Percentiles rank a stretch among this genome's conserved stretches.
phyloP scores from a whole-genome alignment of 2,113 vertebrate species.

The Melanocharis versteri region DNA sequence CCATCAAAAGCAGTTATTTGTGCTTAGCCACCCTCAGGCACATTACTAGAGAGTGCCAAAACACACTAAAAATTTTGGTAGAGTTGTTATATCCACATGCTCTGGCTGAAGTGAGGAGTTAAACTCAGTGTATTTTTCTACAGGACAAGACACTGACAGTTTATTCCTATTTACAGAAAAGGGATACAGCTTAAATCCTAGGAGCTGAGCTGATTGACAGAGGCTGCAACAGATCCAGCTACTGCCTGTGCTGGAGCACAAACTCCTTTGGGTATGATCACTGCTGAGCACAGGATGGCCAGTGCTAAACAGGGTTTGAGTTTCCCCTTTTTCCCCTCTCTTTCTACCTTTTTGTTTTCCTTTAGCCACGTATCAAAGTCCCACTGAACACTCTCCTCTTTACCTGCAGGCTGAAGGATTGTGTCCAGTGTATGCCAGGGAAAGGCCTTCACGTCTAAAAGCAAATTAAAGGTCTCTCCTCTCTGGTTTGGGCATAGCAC shows the following conservation, averaged over 20 bases:
- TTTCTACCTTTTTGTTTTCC: no score
- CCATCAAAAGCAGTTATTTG: neutral
- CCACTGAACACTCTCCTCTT: neutral
- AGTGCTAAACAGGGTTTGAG: neutral
- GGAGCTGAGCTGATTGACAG: neutral
- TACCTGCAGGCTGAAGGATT: neutral
- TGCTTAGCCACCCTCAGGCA: neutral
- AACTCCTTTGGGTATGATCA: neutral
- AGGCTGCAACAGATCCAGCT: neutral
- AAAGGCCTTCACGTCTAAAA: neutral
- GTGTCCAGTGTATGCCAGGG: neutral
- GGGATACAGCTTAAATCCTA: neutral
- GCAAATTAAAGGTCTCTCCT: neutral
- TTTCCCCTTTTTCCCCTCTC: accelerated
- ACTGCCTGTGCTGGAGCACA: neutral
- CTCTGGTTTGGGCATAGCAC: neutral
- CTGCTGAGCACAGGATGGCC: neutral
- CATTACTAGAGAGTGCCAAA: neutral
- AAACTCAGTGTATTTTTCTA: neutral
- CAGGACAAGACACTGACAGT: neutral
- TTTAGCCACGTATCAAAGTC: neutral
- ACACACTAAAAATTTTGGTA: neutral
- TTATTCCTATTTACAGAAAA: neutral
- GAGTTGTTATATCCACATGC: accelerated
- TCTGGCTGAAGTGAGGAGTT: neutral